phyloP scores from a whole-genome alignment of 1,140 invertebrate species.

The Pseudomyrmex flavicornis region DNA sequence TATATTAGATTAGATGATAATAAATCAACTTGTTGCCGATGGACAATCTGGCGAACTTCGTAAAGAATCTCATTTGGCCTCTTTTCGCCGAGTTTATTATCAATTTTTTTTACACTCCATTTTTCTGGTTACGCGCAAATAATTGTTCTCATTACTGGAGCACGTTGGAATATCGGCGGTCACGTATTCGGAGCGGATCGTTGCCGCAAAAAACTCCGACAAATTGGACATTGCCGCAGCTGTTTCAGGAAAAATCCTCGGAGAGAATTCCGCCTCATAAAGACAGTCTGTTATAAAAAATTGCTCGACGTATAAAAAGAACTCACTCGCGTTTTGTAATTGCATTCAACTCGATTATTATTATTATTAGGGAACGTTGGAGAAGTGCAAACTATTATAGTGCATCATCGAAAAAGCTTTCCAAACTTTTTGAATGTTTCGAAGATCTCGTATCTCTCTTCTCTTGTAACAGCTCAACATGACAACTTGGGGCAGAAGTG shows the following conservation, averaged over 20 bases:
- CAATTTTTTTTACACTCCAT: constrained; percentile 25
- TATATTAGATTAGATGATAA: too few species aligned
- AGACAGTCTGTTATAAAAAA: constrained; percentile 34
- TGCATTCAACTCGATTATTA: constrained; percentile 38
- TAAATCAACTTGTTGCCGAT: neutral
- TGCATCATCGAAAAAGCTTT: neutral
- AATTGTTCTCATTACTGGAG: constrained; percentile 49
- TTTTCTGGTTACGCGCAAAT: constrained; percentile 8
- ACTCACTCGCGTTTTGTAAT: constrained; percentile 10
- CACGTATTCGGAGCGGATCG: neutral
- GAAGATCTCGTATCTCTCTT: neutral
- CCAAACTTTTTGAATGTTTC: too few species aligned
- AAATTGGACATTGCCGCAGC: constrained; percentile 43
- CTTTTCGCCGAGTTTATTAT: constrained; percentile 26
- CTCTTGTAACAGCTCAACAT: neutral
- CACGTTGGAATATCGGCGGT: constrained; percentile 18
- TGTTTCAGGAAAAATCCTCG: neutral
- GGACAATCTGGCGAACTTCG: too few species aligned
- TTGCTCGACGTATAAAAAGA: constrained; percentile 16
- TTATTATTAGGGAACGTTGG: neutral
- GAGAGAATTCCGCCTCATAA: constrained; percentile 21
- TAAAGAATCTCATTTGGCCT: neutral
- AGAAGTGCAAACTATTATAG: too few species aligned
- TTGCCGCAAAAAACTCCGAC: constrained; percentile 36
- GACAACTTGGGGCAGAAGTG: neutral